These are phyloP conservation scores for Volucella zonaria DNA, from an alignment of 2,888 invertebrate species.

Conservation along the genomic window DNA sequence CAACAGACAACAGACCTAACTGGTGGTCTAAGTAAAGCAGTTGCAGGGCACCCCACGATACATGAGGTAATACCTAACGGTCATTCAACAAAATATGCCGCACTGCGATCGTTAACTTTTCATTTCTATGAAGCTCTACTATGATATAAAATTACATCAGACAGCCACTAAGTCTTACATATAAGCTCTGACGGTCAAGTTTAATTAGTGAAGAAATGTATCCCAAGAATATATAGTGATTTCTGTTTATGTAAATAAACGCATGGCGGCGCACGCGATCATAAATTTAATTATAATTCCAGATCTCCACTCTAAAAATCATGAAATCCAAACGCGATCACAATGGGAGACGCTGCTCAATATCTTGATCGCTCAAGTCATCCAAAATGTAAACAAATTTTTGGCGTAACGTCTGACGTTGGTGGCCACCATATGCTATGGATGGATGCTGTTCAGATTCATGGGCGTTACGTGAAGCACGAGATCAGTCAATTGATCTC, in stretches of 20 bases:
- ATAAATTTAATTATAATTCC: conserved; percentile 22
- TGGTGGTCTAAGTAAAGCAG: too few relatives aligned
- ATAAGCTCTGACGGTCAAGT: conserved; percentile 34
- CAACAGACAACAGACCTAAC: too few relatives aligned
- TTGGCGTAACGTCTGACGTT: not conserved
- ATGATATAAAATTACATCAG: too few relatives aligned
- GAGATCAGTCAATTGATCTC: conserved; percentile 18
- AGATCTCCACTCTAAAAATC: not conserved
- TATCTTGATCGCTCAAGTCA: conserved; percentile 26
- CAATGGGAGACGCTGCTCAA: not conserved
- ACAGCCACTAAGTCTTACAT: too few relatives aligned
- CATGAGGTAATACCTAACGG: too few relatives aligned
- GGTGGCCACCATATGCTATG: not conserved
- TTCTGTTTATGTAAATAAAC: conserved; percentile 6
- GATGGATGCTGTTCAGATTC: not conserved
- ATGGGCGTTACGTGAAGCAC: conserved; percentile 19
- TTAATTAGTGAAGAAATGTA: conserved; percentile 11
- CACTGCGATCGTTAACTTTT: too few relatives aligned
- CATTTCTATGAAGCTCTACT: too few relatives aligned
- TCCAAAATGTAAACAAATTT: conserved; percentile 34
- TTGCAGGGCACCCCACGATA: too few relatives aligned
- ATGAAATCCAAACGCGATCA: conserved; percentile 14
- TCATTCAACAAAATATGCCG: too few relatives aligned
- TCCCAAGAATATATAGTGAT: not conserved
- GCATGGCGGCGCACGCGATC: conserved; percentile 19